Conservation (phyloP, 2,113 vertebrate genomes). For the Tychaedon coryphoeus region DNA sequence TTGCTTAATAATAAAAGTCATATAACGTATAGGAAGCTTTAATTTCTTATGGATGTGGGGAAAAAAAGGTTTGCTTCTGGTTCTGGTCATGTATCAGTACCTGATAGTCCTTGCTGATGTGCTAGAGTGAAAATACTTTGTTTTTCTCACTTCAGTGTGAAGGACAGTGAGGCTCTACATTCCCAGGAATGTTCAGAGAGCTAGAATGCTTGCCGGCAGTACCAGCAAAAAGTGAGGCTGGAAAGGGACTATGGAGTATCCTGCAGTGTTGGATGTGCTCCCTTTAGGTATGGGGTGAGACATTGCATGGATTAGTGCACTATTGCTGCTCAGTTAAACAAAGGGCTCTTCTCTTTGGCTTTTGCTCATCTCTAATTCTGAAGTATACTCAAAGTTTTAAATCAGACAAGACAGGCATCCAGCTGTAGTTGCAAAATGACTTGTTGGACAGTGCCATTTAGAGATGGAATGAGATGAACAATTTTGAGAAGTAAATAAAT, state of each 20-base stretch:
- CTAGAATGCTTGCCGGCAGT: not conserved
- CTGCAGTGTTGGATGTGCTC: not conserved
- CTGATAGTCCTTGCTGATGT: not conserved
- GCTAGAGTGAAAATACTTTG: not conserved
- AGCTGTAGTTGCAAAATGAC: not conserved
- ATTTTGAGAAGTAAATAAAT: not conserved
- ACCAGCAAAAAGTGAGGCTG: not conserved
- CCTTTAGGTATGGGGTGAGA: not conserved
- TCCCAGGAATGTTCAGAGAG: not conserved
- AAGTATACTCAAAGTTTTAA: not conserved
- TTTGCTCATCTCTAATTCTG: not conserved
- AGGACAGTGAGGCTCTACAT: not conserved
- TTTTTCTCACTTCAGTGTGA: not conserved
- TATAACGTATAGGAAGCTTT: not conserved
- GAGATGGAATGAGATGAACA: not conserved
- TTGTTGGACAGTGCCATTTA: not conserved
- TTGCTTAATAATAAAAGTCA: not conserved
- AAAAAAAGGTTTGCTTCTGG: not conserved
- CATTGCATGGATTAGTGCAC: not conserved
- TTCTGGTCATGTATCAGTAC: not conserved
- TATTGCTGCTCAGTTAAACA: not conserved
- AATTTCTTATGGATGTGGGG: not conserved
- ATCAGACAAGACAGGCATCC: not conserved
- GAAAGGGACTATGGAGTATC: not conserved
- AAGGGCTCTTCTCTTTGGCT: not conserved